Evolutionary conservation across 1,140 invertebrate species (phyloP).

Genomic region (Bicyclus anynana): DNA sequence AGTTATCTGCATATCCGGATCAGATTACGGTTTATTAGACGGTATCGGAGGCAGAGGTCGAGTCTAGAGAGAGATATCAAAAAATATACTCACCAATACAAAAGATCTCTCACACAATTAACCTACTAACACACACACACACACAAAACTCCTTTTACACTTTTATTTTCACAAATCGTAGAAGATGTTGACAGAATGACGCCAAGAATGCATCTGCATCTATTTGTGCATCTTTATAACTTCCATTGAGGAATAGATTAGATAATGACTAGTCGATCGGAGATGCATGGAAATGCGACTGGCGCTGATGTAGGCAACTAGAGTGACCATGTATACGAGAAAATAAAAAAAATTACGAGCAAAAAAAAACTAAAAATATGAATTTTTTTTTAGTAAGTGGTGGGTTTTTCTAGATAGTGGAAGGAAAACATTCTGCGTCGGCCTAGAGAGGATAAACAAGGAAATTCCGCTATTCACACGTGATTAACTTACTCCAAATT

Average conservation of each 20-base stretch:
- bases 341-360: background rate
- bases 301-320: slow-evolving; percentile 15
- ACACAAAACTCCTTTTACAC: background rate
- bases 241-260: slow-evolving; percentile 46
- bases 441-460: too few relatives aligned
- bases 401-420: too few relatives aligned
- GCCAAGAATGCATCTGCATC: slow-evolving; percentile 5
- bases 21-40: too few relatives aligned
- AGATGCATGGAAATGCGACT: slow-evolving; percentile 39
- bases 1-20: too few relatives aligned
- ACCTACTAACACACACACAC: background rate
- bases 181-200: slow-evolving; percentile 2
- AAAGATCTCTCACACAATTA: too few relatives aligned
- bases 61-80: too few relatives aligned
- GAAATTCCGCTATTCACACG: too few relatives aligned
- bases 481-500: too few relatives aligned
- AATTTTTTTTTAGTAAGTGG: too few relatives aligned
- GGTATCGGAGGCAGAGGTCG: too few relatives aligned
- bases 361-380: background rate
- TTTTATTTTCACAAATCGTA: slow-evolving; percentile 1
- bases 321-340: slow-evolving; percentile 7
- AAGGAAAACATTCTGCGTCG: too few relatives aligned
- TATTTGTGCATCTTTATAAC: slow-evolving; percentile 22
- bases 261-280: slow-evolving; percentile 44
- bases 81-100: background rate